Percentiles rank a stretch among this genome's conserved stretches.
These are phyloP conservation scores for Crambe crambe DNA, from an alignment of 37 sponge, comb jelly and placozoan genomes.

Conservation along the genomic window DNA sequence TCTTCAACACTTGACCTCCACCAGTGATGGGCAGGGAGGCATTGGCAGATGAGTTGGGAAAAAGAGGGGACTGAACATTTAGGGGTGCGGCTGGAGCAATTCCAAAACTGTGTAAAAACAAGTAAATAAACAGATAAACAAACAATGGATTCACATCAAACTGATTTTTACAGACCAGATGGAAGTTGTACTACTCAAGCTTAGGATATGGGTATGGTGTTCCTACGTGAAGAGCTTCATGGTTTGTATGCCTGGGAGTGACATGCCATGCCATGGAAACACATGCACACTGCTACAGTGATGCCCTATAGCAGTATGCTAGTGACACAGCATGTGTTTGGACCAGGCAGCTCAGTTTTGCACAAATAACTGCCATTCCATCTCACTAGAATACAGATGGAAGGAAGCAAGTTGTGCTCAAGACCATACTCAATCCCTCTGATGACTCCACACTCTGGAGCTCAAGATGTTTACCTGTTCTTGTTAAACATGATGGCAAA, in stretches of 20 bases:
- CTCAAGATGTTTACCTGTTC: slow-evolving; percentile 85
- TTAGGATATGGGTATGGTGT: background rate
- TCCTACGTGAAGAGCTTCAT: too few relatives aligned
- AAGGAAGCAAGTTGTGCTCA: too few relatives aligned
- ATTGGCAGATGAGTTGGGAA: slow-evolving; percentile 62
- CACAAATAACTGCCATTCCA: slow-evolving; percentile 6
- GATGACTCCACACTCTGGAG: too few relatives aligned
- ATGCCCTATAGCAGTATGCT: too few relatives aligned
- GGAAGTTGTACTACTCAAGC: background rate
- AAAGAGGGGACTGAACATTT: slow-evolving; percentile 63
- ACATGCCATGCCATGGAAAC: background rate
- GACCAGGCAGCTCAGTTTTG: background rate
- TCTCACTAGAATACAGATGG: background rate
- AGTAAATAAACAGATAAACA: background rate
- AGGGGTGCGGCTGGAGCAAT: slow-evolving; percentile 75
- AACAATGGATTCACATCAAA: background rate
- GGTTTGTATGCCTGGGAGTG: slow-evolving; percentile 7
- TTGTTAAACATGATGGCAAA: slow-evolving; percentile 99
- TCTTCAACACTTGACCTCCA: slow-evolving; percentile 78
- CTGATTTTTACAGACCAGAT: background rate
- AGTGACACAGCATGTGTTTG: background rate
- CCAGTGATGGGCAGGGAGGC: slow-evolving; percentile 68
- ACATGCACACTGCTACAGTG: background rate
- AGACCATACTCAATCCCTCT: too few relatives aligned
- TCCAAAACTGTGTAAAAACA: slow-evolving; percentile 77